phyloP scores from a whole-genome alignment of 2,888 invertebrate genomes.

The Patella pellucida region DNA sequence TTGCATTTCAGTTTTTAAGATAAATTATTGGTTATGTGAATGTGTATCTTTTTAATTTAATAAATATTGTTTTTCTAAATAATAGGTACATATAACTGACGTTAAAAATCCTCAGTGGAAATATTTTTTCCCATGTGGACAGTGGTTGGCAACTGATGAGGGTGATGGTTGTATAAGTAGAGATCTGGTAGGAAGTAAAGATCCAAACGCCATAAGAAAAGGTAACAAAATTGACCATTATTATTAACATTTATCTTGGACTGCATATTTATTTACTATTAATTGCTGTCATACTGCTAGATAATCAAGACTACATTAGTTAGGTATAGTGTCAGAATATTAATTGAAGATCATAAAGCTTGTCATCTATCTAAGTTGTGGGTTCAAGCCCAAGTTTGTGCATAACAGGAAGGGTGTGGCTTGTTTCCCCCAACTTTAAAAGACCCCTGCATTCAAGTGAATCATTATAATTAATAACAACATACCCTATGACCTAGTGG shows the following conservation, averaged over 20 bases:
- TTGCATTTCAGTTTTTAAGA: no score
- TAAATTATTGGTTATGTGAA: no score
- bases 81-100: conserved; percentile 69
- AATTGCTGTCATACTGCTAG: background rate
- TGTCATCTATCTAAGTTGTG: no score
- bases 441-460: no score
- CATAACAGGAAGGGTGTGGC: no score
- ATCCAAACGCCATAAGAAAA: conserved; percentile 67
- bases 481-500: no score
- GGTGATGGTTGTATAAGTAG: conserved; percentile 67
- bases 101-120: conserved; percentile 67
- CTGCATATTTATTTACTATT: no score
- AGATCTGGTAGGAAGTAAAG: conserved; percentile 66
- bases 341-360: background rate
- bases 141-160: conserved; percentile 69
- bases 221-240: conserved; percentile 44
- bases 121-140: conserved; percentile 70
- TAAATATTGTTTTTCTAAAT: background rate
- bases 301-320: background rate
- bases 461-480: no score
- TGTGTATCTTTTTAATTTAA: no score
- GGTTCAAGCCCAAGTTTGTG: no score
- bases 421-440: no score
- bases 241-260: no score
- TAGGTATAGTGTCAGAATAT: background rate